These are phyloP conservation scores for Meteorus sp. DNA, from an alignment of 1,140 invertebrate species.

Conservation along the genomic window DNA sequence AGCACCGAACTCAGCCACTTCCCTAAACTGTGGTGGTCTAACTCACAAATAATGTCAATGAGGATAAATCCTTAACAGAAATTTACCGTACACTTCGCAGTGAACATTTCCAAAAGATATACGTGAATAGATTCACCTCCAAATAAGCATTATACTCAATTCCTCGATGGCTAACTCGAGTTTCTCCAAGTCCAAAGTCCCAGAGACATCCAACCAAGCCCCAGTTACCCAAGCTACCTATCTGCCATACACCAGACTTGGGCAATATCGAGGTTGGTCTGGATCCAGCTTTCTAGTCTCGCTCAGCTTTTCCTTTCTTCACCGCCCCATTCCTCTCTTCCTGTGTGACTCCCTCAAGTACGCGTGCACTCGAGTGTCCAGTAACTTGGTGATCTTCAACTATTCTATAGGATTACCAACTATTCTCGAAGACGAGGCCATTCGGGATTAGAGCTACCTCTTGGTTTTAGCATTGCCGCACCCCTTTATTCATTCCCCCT, in stretches of 20 bases:
- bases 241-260: background rate
- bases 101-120: background rate
- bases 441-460: constrained; percentile 52
- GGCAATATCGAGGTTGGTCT: background rate
- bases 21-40: constrained; percentile 3
- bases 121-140: constrained; percentile 16
- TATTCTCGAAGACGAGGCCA: constrained; percentile 58
- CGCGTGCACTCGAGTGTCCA: constrained; percentile 41
- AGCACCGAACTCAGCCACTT: too few species aligned
- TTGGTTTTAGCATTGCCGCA: constrained; percentile 18
- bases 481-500: constrained; percentile 19
- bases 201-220: constrained; percentile 4
- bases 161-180: constrained; percentile 38
- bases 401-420: constrained; percentile 60
- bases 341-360: constrained; percentile 18
- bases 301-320: constrained; percentile 4
- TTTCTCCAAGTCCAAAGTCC: constrained; percentile 35
- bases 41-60: background rate
- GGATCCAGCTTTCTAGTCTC: background rate
- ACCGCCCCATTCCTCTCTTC: background rate
- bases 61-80: constrained; percentile 5
- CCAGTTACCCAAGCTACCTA: background rate
- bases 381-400: constrained; percentile 58
- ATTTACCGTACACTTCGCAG: background rate
- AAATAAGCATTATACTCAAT: constrained; percentile 45